These are phyloP conservation scores for Narcine bancroftii DNA, from an alignment of 2,113 vertebrate genomes.

Conservation along the genomic window DNA sequence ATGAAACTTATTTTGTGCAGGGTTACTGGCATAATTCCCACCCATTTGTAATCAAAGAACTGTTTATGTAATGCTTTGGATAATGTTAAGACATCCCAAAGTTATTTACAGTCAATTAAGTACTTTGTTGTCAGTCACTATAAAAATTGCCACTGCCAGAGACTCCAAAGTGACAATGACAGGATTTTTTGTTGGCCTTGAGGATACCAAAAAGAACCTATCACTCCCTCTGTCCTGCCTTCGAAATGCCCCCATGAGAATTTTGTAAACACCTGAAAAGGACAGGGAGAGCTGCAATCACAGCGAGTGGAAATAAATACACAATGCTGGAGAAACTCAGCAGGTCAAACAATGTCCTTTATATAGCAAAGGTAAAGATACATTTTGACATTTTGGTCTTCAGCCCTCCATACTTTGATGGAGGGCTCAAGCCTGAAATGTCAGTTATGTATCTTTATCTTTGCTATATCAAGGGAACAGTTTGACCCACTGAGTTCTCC, in stretches of 20 bases:
- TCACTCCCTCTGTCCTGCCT: not conserved
- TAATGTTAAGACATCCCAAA: not conserved
- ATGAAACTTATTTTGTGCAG: not conserved
- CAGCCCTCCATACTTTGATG: too few species aligned
- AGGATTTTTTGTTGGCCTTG: too few species aligned
- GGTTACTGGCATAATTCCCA: not conserved
- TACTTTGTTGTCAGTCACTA: not conserved
- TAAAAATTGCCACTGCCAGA: not conserved
- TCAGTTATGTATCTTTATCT: too few species aligned
- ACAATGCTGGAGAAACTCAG: too few species aligned
- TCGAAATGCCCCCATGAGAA: not conserved
- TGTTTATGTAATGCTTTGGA: not conserved
- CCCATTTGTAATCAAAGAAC: not conserved
- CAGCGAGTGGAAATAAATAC: too few species aligned
- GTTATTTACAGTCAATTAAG: not conserved
- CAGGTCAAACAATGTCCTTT: too few species aligned
- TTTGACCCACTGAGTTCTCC: too few species aligned
- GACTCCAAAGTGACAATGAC: not conserved
- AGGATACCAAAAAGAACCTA: not conserved
- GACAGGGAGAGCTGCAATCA: too few species aligned
- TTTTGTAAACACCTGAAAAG: not conserved
- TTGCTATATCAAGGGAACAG: too few species aligned
- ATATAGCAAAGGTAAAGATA: too few species aligned
- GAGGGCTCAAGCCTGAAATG: too few species aligned
- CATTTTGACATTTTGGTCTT: too few species aligned